Percentiles rank a stretch among this genome's conserved stretches.
phyloP scores from a whole-genome alignment of 2,113 vertebrate genomes.

The Cebus imitator region DNA sequence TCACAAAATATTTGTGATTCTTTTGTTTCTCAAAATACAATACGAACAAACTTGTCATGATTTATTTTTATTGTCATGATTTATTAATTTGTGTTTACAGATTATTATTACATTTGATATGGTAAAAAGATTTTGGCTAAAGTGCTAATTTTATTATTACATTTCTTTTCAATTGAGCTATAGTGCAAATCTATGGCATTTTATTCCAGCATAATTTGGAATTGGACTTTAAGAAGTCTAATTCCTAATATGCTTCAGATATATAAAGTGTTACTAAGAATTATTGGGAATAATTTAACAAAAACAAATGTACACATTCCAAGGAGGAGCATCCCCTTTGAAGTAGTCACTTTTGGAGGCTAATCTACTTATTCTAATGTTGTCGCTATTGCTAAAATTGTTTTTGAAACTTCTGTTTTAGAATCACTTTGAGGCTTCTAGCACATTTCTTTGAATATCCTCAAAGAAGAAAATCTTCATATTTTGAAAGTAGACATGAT shows the following conservation, averaged over 20 bases:
- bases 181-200: constrained; percentile 25
- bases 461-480: constrained; percentile 50
- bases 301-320: background rate
- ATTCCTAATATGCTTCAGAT: constrained; percentile 13
- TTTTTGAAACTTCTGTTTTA: constrained; percentile 51
- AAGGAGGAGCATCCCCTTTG: background rate
- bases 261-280: constrained; percentile 31
- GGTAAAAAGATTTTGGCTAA: constrained; percentile 36
- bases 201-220: constrained; percentile 43
- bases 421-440: constrained; percentile 29
- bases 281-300: constrained; percentile 40
- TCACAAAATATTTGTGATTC: constrained; percentile 28
- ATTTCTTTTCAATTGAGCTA: constrained; percentile 11
- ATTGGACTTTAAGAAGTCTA: constrained; percentile 5
- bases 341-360: constrained; percentile 22
- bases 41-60: background rate
- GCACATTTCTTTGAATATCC: constrained; percentile 48
- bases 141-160: constrained; percentile 22
- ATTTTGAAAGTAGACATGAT: constrained; percentile 60
- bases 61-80: constrained; percentile 13
- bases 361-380: constrained; percentile 35
- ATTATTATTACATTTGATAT: constrained; percentile 36
- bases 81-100: constrained; percentile 43
- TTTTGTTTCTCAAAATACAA: constrained; percentile 50
- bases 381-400: constrained; percentile 23